These are phyloP conservation scores for Drosophila merina DNA, from an alignment of 2,888 invertebrate species.

Conservation along the genomic window DNA sequence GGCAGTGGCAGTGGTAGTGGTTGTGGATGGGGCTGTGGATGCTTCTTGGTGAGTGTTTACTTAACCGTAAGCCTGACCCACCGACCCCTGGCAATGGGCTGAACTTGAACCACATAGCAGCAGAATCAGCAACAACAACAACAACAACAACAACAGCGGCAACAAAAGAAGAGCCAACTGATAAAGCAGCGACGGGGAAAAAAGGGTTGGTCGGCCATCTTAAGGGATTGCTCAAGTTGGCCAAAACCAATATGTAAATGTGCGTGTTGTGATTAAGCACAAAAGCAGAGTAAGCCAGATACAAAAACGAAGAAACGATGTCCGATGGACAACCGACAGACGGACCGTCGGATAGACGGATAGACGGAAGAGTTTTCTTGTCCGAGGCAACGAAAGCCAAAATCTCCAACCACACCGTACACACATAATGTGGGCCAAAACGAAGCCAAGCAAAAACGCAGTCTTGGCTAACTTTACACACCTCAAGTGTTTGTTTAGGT, in stretches of 20 bases:
- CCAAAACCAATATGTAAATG: conserved; percentile 79
- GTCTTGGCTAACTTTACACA: conserved; percentile 76
- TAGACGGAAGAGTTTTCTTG: conserved; percentile 39
- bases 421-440: conserved; percentile 76
- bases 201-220: conserved; percentile 62
- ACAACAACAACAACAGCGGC: not conserved
- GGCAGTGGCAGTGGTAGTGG: not conserved
- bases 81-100: conserved; percentile 37
- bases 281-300: conserved; percentile 54
- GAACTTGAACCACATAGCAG: conserved; percentile 62
- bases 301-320: conserved; percentile 21
- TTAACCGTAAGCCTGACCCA: conserved; percentile 71
- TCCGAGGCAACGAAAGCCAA: conserved; percentile 61
- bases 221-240: conserved; percentile 79
- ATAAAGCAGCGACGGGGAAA: conserved; percentile 49
- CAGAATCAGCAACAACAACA: conserved; percentile 5
- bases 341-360: conserved; percentile 28
- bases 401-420: conserved; percentile 55
- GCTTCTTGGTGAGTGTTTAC: conserved; percentile 70
- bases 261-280: conserved; percentile 80
- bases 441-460: conserved; percentile 69
- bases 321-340: conserved; percentile 13
- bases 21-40: conserved; percentile 34
- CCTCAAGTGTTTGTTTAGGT: conserved; percentile 79
- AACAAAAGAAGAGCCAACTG: conserved; percentile 41